Base-by-base conservation (phyloP, 2,888 invertebrate species). In the Diplolepis rosae region DNA sequence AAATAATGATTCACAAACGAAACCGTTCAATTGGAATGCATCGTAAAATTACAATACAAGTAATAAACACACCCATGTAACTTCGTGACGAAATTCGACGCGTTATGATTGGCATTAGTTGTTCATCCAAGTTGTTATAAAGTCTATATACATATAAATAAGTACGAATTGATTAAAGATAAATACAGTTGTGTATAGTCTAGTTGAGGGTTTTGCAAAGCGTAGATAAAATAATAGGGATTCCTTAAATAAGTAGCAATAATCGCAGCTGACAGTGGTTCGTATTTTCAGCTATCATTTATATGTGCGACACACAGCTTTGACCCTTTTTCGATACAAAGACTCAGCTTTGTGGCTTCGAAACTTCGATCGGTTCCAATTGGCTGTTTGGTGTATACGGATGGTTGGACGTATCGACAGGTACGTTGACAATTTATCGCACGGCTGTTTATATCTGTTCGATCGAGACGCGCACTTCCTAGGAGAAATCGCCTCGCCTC, bases 331-430 rank as follows among this genome's bases (percentile, higher is more conserved):
- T 39, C 24, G 24, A 11, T 35, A 22, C 24, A 56, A 56, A 56
- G 56, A 56, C 13, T 24, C 56, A 61, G 39, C 56, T 61, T 61
- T 39, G 39, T 61, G 39, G 61, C 35, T 61, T 39, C n/a, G 39
- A 61, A 39, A n/a, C n/a, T 39, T 39, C 61, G 61, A 61, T 61
- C 61, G 39, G 39, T 39, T 61, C 61, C 61, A 61, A 61, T 61
- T 61, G 61, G 35, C 35, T 35, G 39, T 61, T 61, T 39, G 39
- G 56, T 56, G 35, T 56, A 56, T 56, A 61, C n/a, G 61, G 61
- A 61, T 22, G n/a, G 24, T 61, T 24, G 24, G 61, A 61, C 61
- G 24, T 61, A 61, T 61, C 61, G 61, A 61, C 61, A 61, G 61
- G 39, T 61, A 24, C 24, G n/a, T 22, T 61, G 61, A 61, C 61